Base-by-base conservation (phyloP, 1,140 invertebrate genomes). In the Zeugodacus cucurbitae region DNA sequence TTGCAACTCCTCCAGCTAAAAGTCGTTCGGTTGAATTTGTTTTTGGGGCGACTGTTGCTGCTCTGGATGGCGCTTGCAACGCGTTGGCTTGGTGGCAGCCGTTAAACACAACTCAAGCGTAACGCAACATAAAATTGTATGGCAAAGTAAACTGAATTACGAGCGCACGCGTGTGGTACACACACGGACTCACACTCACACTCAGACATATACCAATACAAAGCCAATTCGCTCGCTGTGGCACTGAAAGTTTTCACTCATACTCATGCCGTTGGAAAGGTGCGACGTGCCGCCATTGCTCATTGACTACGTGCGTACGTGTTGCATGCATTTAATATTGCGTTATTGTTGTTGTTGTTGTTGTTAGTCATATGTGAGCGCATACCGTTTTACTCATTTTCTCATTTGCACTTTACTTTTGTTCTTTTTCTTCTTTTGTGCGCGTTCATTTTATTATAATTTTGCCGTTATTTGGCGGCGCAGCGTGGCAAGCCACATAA, bases 81-180 rank as follows among this genome's bases (percentile, higher is more conserved):
- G 41, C n/a, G 20, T 17, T 41, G 20, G 67, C 34, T n/a, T n/a
- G 14, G n/a, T 82, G 74, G 44, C n/a, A 11, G 74, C 41, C 44
- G 74, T 44, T 82, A 34, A 82, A n/a, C 74, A 26, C 41, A 82
- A 82, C 74, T 82, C 74, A 82, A 82, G 41, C 74, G 74, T 82
- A 48, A 82, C 37, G 41, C 74, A 82, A 82, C 41, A 54, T 82
- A 82, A 48, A 82, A 82, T 82, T 82, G 74, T 82, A 82, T 82
- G 74, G 74, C 74, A 82, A 54, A 82, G 85, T 59, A 86, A 86
- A 86, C 85, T 59, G 85, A 86, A 86, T 86, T 58, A 86, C 85
- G 85, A 58, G 85, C 85, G 44, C 14, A 86, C 54, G 54, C 85
- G 85, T 82, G 22, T 82, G 37, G 1, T n/a, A 48, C 41, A 82